Conservation (phyloP, 2,888 invertebrate genomes). For the Lissocephala sabroskyi region DNA sequence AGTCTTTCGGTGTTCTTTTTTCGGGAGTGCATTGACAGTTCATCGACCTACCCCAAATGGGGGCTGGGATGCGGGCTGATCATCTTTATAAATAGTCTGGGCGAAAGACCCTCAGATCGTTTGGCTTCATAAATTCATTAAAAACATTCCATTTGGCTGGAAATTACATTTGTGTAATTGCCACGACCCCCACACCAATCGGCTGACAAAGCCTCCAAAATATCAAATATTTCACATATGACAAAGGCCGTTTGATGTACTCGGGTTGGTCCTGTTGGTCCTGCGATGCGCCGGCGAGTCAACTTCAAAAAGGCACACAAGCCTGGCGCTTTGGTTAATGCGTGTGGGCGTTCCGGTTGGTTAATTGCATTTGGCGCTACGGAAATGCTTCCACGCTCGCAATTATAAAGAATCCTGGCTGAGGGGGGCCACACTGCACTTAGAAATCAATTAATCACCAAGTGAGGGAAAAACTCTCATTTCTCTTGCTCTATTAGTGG, state of each 20-base stretch:
- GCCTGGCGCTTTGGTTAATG: conserved; percentile 37
- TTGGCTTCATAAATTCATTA: conserved; percentile 63
- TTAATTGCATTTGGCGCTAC: conserved; percentile 56
- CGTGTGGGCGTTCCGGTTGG: conserved; percentile 58
- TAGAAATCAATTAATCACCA: not conserved
- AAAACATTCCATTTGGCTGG: conserved; percentile 53
- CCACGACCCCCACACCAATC: conserved; percentile 13
- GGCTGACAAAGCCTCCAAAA: conserved; percentile 28
- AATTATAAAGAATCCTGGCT: not conserved
- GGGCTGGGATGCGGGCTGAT: no score
- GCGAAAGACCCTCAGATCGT: not conserved
- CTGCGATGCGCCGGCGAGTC: conserved; percentile 15
- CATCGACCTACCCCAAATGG: conserved; percentile 49
- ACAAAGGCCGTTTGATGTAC: conserved; percentile 16
- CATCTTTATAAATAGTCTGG: conserved; percentile 17
- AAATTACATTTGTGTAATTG: conserved; percentile 56
- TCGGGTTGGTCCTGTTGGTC: conserved; percentile 40
- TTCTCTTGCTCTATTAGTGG: no score
- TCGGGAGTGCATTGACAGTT: conserved; percentile 36
- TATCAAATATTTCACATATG: conserved; percentile 56
- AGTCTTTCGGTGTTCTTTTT: not conserved
- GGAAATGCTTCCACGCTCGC: not conserved
- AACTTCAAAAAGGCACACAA: conserved; percentile 55
- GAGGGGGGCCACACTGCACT: not conserved
- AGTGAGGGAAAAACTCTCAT: not conserved